phyloP scores from a whole-genome alignment of 37 sponge, comb jelly and placozoan genomes.

The Hexactinellida sp. region DNA sequence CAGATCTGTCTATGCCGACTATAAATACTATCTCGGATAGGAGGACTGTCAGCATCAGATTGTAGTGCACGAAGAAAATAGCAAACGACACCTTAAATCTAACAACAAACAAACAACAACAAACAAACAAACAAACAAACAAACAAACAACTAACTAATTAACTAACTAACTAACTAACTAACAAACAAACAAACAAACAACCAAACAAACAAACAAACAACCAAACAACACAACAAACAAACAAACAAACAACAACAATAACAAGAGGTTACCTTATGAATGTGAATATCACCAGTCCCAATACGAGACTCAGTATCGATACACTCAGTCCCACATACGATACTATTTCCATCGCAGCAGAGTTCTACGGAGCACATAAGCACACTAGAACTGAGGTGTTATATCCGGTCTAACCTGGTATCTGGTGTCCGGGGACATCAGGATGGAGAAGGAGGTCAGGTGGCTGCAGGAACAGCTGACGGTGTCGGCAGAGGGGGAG shows the following conservation, averaged over 20 bases:
- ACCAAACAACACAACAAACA: neutral
- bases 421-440: conserved; percentile 19
- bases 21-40: conserved; percentile 18
- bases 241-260: neutral
- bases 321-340: conserved; percentile 19
- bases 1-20: conserved; percentile 25
- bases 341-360: neutral
- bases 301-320: neutral
- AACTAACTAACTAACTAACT: neutral
- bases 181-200: neutral
- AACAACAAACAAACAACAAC: neutral
- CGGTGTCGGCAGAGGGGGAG: neutral
- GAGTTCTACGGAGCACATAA: no score
- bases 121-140: neutral
- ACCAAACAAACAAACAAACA: neutral
- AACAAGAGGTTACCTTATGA: neutral
- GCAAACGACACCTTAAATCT: neutral
- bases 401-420: no score
- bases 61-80: conserved; percentile 19
- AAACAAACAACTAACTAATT: neutral
- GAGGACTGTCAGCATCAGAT: conserved; percentile 23
- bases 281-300: neutral
- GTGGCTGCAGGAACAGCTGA: conserved; percentile 27
- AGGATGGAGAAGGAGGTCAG: conserved; percentile 34
- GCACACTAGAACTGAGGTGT: no score